A percentile compares a stretch with the other conserved stretches of the same genome.
phyloP scores from a whole-genome alignment of 2,797 vertebrate genomes.

The Oreortyx pictus region DNA sequence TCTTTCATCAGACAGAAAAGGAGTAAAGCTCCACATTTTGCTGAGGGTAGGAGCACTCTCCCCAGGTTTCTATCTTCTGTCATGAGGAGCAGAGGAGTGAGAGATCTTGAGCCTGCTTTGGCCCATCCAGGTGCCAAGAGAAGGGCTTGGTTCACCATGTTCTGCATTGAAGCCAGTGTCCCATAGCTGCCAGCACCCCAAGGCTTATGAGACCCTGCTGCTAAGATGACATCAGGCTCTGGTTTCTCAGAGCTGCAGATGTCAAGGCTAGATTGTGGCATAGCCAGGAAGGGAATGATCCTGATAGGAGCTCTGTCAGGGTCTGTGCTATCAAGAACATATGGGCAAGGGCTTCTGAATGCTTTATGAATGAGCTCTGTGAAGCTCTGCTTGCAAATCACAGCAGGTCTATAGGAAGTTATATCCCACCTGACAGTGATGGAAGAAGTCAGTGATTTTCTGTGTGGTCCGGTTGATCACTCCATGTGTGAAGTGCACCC shows the following conservation, averaged over 20 bases:
- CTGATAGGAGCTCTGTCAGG: not conserved
- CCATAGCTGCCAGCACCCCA: fast-evolving
- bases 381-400: not conserved
- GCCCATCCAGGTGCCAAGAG: not conserved
- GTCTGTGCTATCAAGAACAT: not conserved
- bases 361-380: not conserved
- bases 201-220: not conserved
- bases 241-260: not conserved
- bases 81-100: not conserved
- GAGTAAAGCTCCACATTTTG: fast-evolving
- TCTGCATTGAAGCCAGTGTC: not conserved
- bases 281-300: not conserved
- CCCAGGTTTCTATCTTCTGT: not conserved
- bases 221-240: not conserved
- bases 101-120: not conserved
- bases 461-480: fast-evolving
- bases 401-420: not conserved
- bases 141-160: not conserved
- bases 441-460: not conserved
- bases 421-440: not conserved
- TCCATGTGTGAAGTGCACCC: not conserved
- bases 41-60: not conserved
- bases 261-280: not conserved
- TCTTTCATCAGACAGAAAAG: not conserved
- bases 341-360: not conserved